A percentile compares a stretch with the other conserved stretches of the same genome.
phyloP scores from a whole-genome alignment of 1,140 invertebrate species.

The Leptonema lineaticorne region DNA sequence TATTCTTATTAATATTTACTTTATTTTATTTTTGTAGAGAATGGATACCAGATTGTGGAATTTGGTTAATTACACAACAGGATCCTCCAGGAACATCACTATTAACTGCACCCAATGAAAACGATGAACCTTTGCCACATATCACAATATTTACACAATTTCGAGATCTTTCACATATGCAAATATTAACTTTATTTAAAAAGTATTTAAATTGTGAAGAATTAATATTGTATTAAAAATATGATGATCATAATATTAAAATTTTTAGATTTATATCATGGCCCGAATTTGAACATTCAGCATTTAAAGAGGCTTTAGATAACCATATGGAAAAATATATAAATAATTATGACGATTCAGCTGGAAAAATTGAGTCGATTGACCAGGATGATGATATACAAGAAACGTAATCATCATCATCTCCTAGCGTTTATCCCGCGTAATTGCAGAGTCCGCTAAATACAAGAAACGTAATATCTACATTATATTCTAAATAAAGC shows the following conservation, averaged over 20 bases:
- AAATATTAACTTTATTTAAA: constrained; percentile 61
- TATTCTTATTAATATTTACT: not conserved
- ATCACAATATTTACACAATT: constrained; percentile 66
- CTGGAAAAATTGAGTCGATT: constrained; percentile 26
- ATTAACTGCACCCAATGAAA: constrained; percentile 42
- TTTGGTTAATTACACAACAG: constrained; percentile 58
- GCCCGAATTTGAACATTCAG: constrained; percentile 62
- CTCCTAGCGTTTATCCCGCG: too few species aligned
- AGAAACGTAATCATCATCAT: not conserved
- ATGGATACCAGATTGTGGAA: constrained; percentile 64
- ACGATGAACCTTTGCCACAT: constrained; percentile 54
- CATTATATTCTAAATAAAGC: too few species aligned
- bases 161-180: constrained; percentile 57
- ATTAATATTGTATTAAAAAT: not conserved
- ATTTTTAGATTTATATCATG: constrained; percentile 56
- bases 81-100: constrained; percentile 51
- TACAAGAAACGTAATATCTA: too few species aligned
- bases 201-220: too few species aligned
- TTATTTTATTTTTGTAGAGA: constrained; percentile 51
- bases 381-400: constrained; percentile 37
- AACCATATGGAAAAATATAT: constrained; percentile 47
- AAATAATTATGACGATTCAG: not conserved
- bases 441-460: too few species aligned
- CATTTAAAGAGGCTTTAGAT: constrained; percentile 59
- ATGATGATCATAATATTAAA: not conserved